These are phyloP conservation scores for Acipenser ruthenus DNA, from an alignment of 2,797 vertebrate genomes.

Conservation along the genomic window DNA sequence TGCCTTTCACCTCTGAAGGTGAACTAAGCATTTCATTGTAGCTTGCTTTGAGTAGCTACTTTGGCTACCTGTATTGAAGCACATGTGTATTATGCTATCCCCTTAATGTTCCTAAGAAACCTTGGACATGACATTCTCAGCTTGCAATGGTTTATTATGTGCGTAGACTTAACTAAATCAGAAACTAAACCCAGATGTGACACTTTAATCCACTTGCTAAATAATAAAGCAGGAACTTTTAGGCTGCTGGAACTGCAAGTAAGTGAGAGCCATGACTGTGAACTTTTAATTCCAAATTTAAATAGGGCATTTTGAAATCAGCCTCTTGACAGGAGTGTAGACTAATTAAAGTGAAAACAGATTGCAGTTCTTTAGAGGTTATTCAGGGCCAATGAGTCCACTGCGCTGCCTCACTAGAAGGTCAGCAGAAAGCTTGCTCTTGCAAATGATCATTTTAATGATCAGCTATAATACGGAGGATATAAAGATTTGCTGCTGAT, in stretches of 20 bases:
- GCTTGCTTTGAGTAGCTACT: too few relatives aligned
- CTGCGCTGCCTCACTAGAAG: background rate
- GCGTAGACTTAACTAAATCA: background rate
- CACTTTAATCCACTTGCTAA: conserved; percentile 8
- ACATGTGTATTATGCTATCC: too few relatives aligned
- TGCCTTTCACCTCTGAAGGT: too few relatives aligned
- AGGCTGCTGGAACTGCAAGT: conserved; percentile 1
- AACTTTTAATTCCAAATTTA: conserved; percentile 11
- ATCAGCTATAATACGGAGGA: too few relatives aligned
- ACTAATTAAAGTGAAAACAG: conserved; percentile 8
- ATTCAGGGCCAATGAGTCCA: background rate
- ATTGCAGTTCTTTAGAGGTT: conserved; percentile 6
- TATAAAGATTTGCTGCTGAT: too few relatives aligned
- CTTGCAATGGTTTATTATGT: too few relatives aligned
- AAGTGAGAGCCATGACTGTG: background rate
- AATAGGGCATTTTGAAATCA: conserved; percentile 14
- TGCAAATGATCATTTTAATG: background rate
- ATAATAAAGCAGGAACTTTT: conserved; percentile 1
- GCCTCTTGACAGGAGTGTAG: conserved; percentile 4
- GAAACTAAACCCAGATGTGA: background rate
- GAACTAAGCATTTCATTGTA: too few relatives aligned
- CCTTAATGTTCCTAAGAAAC: too few relatives aligned
- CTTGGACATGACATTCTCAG: too few relatives aligned
- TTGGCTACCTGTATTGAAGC: too few relatives aligned
- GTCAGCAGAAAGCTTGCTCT: background rate